A percentile compares a stretch with the other conserved stretches of the same genome.
Conservation (phyloP, 2,888 invertebrate genomes). For the Stenodera caucasica region DNA sequence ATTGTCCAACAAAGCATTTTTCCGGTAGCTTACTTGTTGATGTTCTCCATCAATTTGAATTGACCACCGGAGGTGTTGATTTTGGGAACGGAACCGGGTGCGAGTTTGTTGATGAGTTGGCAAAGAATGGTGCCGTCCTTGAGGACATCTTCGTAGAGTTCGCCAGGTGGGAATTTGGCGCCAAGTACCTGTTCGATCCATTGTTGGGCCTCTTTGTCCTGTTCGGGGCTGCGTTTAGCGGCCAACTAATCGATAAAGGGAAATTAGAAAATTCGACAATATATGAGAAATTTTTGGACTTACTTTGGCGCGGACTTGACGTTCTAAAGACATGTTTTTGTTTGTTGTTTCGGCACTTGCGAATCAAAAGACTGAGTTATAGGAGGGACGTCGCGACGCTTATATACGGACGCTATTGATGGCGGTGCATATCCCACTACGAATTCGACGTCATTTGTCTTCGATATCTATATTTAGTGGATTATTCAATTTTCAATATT, state of each 20-base stretch:
- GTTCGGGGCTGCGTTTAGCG: conserved; percentile 77
- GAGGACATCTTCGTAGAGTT: conserved; percentile 83
- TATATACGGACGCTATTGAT: conserved; percentile 43
- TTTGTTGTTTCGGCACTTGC: conserved; percentile 38
- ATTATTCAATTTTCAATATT: conserved; percentile 48
- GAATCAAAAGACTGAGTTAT: conserved; percentile 45
- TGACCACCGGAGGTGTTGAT: conserved; percentile 94
- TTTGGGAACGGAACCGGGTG: conserved; percentile 85
- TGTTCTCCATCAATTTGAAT: conserved; percentile 99
- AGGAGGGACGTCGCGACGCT: conserved; percentile 43
- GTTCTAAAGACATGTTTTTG: conserved; percentile 83
- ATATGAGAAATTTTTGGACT: conserved; percentile 40
- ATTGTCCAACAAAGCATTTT: too few relatives aligned
- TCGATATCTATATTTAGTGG: conserved; percentile 50
- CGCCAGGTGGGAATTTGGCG: conserved; percentile 82
- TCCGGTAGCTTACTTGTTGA: conserved; percentile 92
- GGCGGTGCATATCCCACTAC: conserved; percentile 24
- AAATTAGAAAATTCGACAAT: conserved; percentile 13
- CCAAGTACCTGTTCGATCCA: conserved; percentile 91
- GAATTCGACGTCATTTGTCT: conserved; percentile 26
- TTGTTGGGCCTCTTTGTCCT: conserved; percentile 85
- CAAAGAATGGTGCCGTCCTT: conserved; percentile 92
- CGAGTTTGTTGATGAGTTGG: conserved; percentile 90
- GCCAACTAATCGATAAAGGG: conserved; percentile 74
- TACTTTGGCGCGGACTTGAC: conserved; percentile 89